phyloP scores from a whole-genome alignment of 2,113 vertebrate species.

The Pangasianodon gigas region DNA sequence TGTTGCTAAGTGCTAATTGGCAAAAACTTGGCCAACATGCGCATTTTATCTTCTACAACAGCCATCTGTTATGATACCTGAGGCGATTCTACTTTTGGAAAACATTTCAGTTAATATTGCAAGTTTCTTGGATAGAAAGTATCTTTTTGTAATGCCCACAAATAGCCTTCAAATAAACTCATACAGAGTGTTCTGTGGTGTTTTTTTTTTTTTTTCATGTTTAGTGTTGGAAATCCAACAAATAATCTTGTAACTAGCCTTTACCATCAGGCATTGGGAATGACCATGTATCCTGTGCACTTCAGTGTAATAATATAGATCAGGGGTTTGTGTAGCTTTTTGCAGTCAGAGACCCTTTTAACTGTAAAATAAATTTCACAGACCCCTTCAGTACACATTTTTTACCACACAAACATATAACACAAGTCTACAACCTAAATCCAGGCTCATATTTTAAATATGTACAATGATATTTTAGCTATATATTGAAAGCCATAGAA shows the following conservation, averaged over 20 bases:
- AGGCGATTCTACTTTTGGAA: not conserved
- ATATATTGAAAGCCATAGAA: not conserved
- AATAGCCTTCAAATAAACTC: not conserved
- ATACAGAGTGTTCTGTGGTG: not conserved
- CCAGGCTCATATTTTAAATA: not conserved
- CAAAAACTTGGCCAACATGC: not conserved
- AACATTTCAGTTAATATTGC: not conserved
- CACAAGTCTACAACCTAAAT: not conserved
- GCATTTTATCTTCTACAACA: conserved; percentile 10
- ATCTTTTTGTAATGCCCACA: not conserved
- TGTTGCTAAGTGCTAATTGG: conserved; percentile 15
- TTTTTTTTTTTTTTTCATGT: not conserved
- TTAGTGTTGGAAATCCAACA: not conserved
- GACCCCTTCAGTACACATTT: not conserved
- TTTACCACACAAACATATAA: not conserved
- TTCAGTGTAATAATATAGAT: not conserved
- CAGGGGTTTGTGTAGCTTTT: not conserved
- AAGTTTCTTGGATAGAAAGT: not conserved
- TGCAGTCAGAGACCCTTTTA: not conserved
- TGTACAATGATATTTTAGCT: not conserved
- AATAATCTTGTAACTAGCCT: not conserved
- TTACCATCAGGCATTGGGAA: not conserved
- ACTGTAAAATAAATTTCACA: not conserved
- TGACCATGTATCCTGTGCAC: not conserved
- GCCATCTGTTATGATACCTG: conserved; percentile 9